Percentiles rank a stretch among this genome's conserved stretches.
Evolutionary conservation across 2,797 vertebrate genomes (phyloP).

Genomic region (Danio jaintianensis): DNA sequence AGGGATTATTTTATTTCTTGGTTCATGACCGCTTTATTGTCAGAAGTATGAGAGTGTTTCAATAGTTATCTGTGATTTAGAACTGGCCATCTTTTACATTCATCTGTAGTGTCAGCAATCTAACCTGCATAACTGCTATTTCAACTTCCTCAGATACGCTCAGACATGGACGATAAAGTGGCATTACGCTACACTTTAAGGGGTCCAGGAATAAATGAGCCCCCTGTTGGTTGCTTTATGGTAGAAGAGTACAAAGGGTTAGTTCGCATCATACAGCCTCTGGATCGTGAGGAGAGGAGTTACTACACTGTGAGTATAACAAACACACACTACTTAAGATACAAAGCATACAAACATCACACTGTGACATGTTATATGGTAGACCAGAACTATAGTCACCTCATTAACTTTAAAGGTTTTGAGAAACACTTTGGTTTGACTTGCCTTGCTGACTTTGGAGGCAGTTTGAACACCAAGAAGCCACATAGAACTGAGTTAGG

Average conservation of each 20-base stretch:
- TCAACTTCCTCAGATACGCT: slow-evolving; percentile 73
- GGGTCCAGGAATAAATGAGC: slow-evolving; percentile 78
- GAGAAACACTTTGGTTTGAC: too few species aligned
- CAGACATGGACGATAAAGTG: slow-evolving; percentile 68
- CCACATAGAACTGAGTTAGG: too few species aligned
- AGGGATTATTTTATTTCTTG: too few species aligned
- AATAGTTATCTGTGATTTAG: background rate
- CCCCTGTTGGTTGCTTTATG: slow-evolving; percentile 78
- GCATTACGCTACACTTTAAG: slow-evolving; percentile 74
- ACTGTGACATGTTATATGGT: background rate
- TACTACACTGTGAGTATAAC: slow-evolving; percentile 67
- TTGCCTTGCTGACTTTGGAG: too few species aligned
- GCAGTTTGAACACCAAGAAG: too few species aligned
- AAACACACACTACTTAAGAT: background rate
- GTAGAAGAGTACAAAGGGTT: slow-evolving; percentile 77
- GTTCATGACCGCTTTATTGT: too few species aligned
- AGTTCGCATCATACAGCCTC: slow-evolving; percentile 75
- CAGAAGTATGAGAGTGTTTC: too few species aligned
- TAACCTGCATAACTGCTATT: background rate
- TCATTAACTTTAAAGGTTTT: background rate
- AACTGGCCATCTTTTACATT: background rate
- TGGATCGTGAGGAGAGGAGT: slow-evolving; percentile 83
- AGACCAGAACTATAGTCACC: background rate
- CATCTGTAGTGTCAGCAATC: background rate
- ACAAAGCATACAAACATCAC: background rate